phyloP scores from a whole-genome alignment of 2,797 vertebrate species.

The Cryptoprocta ferox region DNA sequence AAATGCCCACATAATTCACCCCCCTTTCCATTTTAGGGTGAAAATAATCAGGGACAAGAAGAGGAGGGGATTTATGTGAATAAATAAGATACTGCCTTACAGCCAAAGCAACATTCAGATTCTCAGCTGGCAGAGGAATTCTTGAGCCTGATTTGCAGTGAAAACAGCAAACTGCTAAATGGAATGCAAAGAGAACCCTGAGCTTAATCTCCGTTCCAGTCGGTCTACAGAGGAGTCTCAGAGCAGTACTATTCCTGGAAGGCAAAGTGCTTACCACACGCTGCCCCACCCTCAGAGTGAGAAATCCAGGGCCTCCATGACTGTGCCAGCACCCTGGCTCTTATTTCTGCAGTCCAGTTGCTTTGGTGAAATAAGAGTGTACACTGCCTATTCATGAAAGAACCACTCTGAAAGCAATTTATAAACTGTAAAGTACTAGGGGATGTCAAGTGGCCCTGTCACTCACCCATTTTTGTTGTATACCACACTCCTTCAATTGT shows the following conservation, averaged over 20 bases:
- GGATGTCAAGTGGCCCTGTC: slow-evolving; percentile 78
- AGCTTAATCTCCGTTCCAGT: slow-evolving; percentile 75
- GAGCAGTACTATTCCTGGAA: slow-evolving; percentile 80
- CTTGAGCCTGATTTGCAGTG: slow-evolving; percentile 72
- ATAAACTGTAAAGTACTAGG: slow-evolving; percentile 78
- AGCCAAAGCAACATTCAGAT: slow-evolving; percentile 76
- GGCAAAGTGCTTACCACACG: slow-evolving; percentile 52
- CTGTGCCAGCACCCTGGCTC: slow-evolving; percentile 70
- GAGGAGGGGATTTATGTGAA: slow-evolving; percentile 72
- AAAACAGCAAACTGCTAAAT: slow-evolving; percentile 77
- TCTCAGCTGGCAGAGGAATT: slow-evolving; percentile 80
- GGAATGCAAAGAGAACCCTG: slow-evolving; percentile 80
- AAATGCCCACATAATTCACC: slow-evolving; percentile 59
- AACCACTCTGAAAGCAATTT: slow-evolving; percentile 75
- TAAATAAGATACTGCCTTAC: slow-evolving; percentile 80
- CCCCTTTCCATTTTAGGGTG: slow-evolving; percentile 65
- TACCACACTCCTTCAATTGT: slow-evolving; percentile 75
- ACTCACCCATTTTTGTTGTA: slow-evolving; percentile 73
- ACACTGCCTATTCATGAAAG: slow-evolving; percentile 72
- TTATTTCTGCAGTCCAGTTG: slow-evolving; percentile 76
- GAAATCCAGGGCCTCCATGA: slow-evolving; percentile 65
- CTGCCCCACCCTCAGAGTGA: slow-evolving; percentile 63
- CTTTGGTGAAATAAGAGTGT: slow-evolving; percentile 77
- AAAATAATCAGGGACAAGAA: slow-evolving; percentile 65
- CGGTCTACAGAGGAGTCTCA: slow-evolving; percentile 72